A percentile compares a stretch with the other conserved stretches of the same genome.
phyloP scores from a whole-genome alignment of 2,888 invertebrate species.

The Agrochola lota region DNA sequence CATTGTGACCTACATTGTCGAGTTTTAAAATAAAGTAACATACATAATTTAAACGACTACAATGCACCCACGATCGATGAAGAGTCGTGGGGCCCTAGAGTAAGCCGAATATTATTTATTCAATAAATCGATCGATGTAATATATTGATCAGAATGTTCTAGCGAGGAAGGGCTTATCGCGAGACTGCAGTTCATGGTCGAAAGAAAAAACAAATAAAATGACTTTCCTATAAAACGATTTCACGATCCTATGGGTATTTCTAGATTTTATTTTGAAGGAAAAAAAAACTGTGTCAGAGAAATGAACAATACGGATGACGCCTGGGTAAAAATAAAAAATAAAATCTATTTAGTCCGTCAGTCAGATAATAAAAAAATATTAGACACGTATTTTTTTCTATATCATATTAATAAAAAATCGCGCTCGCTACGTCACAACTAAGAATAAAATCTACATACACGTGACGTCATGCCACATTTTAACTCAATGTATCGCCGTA shows the following conservation, averaged over 20 bases:
- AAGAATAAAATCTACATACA: too few species aligned
- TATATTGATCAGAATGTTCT: neutral
- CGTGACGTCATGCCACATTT: too few species aligned
- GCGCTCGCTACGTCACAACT: too few species aligned
- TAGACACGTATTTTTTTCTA: too few species aligned
- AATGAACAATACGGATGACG: neutral
- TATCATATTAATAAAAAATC: too few species aligned
- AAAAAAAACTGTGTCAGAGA: neutral
- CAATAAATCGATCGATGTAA: conserved; percentile 5
- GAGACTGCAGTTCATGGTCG: conserved; percentile 1
- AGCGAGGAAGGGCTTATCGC: too few species aligned
- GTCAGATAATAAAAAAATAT: too few species aligned
- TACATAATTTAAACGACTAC: neutral
- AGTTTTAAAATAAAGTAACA: neutral
- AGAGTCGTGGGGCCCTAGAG: neutral
- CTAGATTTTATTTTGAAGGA: neutral
- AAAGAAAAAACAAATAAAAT: neutral
- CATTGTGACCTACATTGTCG: neutral
- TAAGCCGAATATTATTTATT: conserved; percentile 18
- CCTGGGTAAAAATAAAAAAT: too few species aligned
- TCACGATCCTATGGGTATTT: neutral
- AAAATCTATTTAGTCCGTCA: too few species aligned
- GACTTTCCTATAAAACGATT: too few species aligned
- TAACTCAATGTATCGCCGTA: too few species aligned
- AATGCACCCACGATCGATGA: neutral